These are phyloP conservation scores for Eidolon dupreanum DNA, from an alignment of 2,797 vertebrate species.

Conservation along the genomic window DNA sequence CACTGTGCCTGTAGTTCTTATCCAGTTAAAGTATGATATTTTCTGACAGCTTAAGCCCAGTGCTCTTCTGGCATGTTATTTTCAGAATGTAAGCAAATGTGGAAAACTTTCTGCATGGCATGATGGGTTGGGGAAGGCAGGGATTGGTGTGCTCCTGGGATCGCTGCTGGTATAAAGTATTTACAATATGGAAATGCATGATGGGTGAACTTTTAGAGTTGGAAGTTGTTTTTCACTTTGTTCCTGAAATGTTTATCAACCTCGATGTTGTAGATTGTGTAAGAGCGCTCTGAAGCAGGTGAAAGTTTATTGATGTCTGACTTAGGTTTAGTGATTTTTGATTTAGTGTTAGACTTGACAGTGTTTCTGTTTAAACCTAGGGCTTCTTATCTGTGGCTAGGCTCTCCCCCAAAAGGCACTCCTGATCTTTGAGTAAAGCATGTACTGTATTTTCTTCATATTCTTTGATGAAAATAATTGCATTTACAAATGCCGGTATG, in stretches of 20 bases:
- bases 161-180: not conserved
- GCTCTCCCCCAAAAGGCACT: not conserved
- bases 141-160: not conserved
- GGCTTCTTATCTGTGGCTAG: not conserved
- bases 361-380: not conserved
- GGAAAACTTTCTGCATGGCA: not conserved
- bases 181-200: not conserved
- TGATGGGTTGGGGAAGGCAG: not conserved
- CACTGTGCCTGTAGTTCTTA: not conserved
- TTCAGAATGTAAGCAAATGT: constrained; percentile 42
- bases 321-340: not conserved
- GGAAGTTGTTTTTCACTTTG: not conserved
- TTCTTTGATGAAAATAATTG: not conserved
- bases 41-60: constrained; percentile 47
- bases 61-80: not conserved
- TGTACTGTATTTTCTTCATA: not conserved
- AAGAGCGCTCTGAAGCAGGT: not conserved
- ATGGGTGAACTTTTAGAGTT: not conserved
- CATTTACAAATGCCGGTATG: not conserved
- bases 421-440: not conserved
- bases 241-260: constrained; percentile 11
- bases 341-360: not conserved
- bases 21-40: not conserved
- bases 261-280: not conserved
- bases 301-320: not conserved